A percentile compares a stretch with the other conserved stretches of the same genome.
phyloP scores from a whole-genome alignment of 2,888 invertebrate genomes.

The Heliconius hortense region DNA sequence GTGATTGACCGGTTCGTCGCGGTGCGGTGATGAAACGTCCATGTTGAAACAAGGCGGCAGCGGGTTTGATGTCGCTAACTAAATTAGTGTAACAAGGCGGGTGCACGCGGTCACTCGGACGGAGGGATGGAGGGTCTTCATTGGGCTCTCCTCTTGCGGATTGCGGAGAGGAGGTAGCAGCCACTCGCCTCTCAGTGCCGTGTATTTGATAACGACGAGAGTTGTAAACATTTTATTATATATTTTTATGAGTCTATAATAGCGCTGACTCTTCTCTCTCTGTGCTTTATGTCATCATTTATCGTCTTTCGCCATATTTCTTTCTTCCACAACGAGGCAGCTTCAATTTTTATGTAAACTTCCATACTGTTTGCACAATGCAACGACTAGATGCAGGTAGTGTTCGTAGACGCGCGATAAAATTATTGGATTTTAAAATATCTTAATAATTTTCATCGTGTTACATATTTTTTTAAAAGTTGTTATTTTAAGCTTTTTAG shows the following conservation, averaged over 20 bases:
- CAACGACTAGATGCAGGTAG: background rate
- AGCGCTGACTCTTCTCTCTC: background rate
- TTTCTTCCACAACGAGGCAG: background rate
- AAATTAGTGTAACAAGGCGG: conserved; percentile 9
- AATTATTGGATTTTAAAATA: background rate
- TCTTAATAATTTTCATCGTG: background rate
- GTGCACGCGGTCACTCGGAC: background rate
- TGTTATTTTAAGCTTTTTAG: no score
- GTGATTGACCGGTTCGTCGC: no score
- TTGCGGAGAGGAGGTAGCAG: no score
- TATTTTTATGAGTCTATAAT: conserved; percentile 1
- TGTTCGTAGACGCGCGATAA: background rate
- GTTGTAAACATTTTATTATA: background rate
- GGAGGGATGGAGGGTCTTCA: background rate
- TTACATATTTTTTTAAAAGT: background rate
- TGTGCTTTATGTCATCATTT: background rate
- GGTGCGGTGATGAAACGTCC: no score
- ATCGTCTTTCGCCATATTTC: background rate
- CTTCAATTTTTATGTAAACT: background rate
- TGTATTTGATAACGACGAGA: conserved; percentile 19
- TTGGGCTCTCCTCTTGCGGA: background rate
- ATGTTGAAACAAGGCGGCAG: background rate
- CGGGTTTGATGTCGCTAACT: background rate
- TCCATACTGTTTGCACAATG: background rate
- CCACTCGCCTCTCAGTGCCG: conserved; percentile 1